Percentiles rank a stretch among this genome's conserved stretches.
phyloP scores from a whole-genome alignment of 2,797 vertebrate genomes.

The Ambastaia sidthimunki region DNA sequence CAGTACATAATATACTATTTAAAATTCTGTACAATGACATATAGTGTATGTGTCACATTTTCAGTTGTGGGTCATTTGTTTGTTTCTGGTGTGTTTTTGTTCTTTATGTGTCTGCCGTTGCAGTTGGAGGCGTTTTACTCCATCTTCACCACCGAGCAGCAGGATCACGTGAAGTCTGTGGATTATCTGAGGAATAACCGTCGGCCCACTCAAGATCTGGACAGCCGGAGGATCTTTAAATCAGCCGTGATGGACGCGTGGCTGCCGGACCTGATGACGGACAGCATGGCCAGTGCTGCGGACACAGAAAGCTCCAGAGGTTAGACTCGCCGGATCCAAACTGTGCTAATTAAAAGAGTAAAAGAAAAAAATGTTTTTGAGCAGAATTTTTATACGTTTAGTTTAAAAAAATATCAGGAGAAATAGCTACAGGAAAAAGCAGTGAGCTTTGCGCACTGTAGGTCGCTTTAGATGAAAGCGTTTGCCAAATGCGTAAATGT shows the following conservation, averaged over 20 bases:
- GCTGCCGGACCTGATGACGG: slow-evolving; percentile 85
- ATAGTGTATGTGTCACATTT: too few relatives aligned
- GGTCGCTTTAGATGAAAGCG: too few relatives aligned
- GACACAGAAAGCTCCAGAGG: slow-evolving; percentile 94
- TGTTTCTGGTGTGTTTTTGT: slow-evolving; percentile 6
- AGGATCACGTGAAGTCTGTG: slow-evolving; percentile 97
- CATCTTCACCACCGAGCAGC: slow-evolving; percentile 98
- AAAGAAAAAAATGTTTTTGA: background rate
- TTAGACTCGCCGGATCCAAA: slow-evolving; percentile 60
- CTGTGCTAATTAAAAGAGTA: background rate
- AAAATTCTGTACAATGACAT: too few relatives aligned
- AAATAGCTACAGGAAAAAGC: too few relatives aligned
- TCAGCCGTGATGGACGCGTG: slow-evolving; percentile 94
- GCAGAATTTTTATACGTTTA: background rate
- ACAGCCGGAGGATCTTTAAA: slow-evolving; percentile 87
- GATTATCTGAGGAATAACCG: slow-evolving; percentile 98
- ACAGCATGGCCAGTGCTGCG: slow-evolving; percentile 83
- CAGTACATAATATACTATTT: too few relatives aligned
- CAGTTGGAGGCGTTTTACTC: slow-evolving; percentile 98
- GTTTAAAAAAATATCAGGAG: background rate
- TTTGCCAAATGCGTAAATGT: too few relatives aligned
- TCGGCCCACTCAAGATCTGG: slow-evolving; percentile 86
- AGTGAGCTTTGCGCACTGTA: too few relatives aligned
- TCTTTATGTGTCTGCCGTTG: slow-evolving; percentile 46
- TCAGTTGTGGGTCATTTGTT: background rate